A percentile compares a stretch with the other conserved stretches of the same genome.
Evolutionary conservation across 35 echinoderm and acorn worm species (phyloP).

Genomic region (Ophiothrix spiculata): DNA sequence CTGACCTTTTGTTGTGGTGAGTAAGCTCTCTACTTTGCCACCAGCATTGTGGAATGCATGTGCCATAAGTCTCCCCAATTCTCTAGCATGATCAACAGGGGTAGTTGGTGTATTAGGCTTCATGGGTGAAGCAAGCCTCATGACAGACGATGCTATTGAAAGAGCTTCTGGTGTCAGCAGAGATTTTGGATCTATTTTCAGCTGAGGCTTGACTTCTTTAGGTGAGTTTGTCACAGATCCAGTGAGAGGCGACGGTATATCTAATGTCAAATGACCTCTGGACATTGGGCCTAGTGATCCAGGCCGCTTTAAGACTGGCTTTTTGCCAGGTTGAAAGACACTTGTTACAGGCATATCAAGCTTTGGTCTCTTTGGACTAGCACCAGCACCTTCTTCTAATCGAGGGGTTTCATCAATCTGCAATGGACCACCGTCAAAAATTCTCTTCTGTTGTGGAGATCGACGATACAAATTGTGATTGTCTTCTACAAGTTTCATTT

Average conservation of each 20-base stretch:
- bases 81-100: constrained; percentile 84
- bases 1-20: constrained; percentile 73
- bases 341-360: not conserved
- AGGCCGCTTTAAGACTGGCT: not conserved
- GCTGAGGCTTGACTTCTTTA: constrained; percentile 34
- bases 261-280: constrained; percentile 54
- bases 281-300: constrained; percentile 21
- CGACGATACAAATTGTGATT: too few species aligned
- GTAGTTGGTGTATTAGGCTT: constrained; percentile 85
- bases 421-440: not conserved
- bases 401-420: not conserved
- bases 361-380: not conserved
- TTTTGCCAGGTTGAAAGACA: not conserved
- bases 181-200: constrained; percentile 73
- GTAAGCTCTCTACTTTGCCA: constrained; percentile 80
- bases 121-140: constrained; percentile 86
- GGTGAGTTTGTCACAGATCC: constrained; percentile 50
- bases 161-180: constrained; percentile 88
- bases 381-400: not conserved
- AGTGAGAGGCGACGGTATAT: constrained; percentile 67
- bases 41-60: constrained; percentile 98
- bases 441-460: constrained; percentile 2
- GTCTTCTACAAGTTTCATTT: too few species aligned
- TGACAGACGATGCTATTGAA: constrained; percentile 91
- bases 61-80: constrained; percentile 79